phyloP scores from a whole-genome alignment of 2,888 invertebrate genomes.

The Drosophila crucigera region DNA sequence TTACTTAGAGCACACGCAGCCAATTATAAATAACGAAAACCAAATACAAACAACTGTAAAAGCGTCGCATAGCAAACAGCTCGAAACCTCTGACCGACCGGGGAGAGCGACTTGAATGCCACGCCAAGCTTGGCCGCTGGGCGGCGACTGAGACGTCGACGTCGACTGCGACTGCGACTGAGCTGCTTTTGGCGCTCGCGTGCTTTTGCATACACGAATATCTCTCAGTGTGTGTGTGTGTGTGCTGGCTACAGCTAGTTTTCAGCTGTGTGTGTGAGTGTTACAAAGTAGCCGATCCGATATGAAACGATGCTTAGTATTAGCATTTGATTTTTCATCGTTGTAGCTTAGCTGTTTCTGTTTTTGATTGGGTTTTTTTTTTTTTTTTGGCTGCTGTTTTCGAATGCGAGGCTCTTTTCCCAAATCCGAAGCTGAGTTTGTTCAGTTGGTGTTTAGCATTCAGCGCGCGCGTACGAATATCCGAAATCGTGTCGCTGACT shows the following conservation, averaged over 20 bases:
- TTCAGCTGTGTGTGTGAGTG: slow-evolving; percentile 51
- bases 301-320: slow-evolving; percentile 39
- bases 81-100: slow-evolving; percentile 66
- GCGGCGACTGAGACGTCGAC: slow-evolving; percentile 14
- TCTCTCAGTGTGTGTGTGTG: neutral
- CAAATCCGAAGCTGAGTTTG: slow-evolving; percentile 68
- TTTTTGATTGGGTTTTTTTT: slow-evolving; percentile 54
- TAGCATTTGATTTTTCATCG: slow-evolving; percentile 14
- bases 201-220: slow-evolving; percentile 45
- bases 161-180: slow-evolving; percentile 14
- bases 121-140: slow-evolving; percentile 20
- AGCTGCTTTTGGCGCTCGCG: slow-evolving; percentile 12
- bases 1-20: slow-evolving; percentile 46
- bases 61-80: slow-evolving; percentile 38
- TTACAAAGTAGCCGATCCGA: slow-evolving; percentile 58
- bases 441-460: slow-evolving; percentile 82
- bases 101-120: slow-evolving; percentile 12
- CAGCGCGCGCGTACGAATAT: slow-evolving; percentile 68
- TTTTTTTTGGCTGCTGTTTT: slow-evolving; percentile 43
- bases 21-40: slow-evolving; percentile 39
- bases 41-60: slow-evolving; percentile 45
- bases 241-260: slow-evolving; percentile 58
- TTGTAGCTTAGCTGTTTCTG: slow-evolving; percentile 45
- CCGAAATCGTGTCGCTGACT: slow-evolving; percentile 24
- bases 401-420: slow-evolving; percentile 64